Conservation (phyloP, 2,888 invertebrate species). For the Calameuta filiformis region DNA sequence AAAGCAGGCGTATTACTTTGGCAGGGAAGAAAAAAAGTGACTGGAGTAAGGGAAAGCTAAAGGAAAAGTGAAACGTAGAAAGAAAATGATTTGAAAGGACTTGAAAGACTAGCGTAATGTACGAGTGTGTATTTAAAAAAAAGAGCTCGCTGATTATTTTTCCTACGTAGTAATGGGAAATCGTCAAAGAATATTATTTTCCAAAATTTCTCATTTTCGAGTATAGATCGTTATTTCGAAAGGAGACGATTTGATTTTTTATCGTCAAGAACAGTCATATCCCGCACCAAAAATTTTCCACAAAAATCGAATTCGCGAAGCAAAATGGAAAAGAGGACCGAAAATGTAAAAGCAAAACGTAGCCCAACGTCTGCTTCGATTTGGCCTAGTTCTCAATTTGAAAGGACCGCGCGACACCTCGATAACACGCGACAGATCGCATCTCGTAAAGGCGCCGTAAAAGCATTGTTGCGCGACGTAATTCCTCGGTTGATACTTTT, state of each 20-base stretch:
- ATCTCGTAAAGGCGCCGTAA: background rate
- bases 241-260: background rate
- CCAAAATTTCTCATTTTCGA: background rate
- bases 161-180: background rate
- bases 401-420: background rate
- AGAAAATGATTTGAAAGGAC: background rate
- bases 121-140: background rate
- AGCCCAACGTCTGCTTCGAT: background rate
- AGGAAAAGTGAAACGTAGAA: background rate
- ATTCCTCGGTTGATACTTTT: background rate
- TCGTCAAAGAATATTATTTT: background rate
- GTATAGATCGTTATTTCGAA: background rate
- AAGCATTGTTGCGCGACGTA: background rate
- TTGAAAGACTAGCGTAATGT: background rate
- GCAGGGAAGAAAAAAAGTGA: background rate
- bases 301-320: background rate
- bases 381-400: background rate
- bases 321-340: background rate
- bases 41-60: background rate
- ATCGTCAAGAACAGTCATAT: background rate
- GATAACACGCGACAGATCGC: background rate
- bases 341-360: background rate
- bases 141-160: background rate
- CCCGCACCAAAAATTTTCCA: background rate
- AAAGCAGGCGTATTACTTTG: too few relatives aligned